These are phyloP conservation scores for Siphamia tubifer DNA, from an alignment of 2,113 vertebrate species.

Conservation along the genomic window DNA sequence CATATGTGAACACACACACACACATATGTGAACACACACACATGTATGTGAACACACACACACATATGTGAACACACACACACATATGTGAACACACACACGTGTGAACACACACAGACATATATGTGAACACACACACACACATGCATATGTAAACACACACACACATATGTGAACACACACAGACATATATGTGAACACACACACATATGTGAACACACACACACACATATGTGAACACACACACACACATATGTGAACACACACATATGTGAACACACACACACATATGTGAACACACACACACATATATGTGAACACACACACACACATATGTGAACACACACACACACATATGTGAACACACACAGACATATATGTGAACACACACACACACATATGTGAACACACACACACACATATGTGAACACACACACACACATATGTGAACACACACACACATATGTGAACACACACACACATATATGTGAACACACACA, in stretches of 20 bases:
- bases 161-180: neutral
- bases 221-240: conserved; percentile 8
- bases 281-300: conserved; percentile 7
- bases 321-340: neutral
- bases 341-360: neutral
- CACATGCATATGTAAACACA: neutral
- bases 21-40: neutral
- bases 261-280: neutral
- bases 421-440: neutral
- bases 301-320: neutral
- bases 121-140: neutral
- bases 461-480: neutral
- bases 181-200: conserved; percentile 2
- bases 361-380: conserved; percentile 1
- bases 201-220: neutral
- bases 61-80: neutral
- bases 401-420: conserved; percentile 7
- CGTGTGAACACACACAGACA: neutral
- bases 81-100: conserved; percentile 1
- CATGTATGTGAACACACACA: conserved; percentile 5
- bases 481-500: neutral
- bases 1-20: neutral
- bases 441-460: neutral
- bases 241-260: neutral
- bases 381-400: neutral